phyloP scores from a whole-genome alignment of 2,888 invertebrate species.

The Cheilosia impressa region DNA sequence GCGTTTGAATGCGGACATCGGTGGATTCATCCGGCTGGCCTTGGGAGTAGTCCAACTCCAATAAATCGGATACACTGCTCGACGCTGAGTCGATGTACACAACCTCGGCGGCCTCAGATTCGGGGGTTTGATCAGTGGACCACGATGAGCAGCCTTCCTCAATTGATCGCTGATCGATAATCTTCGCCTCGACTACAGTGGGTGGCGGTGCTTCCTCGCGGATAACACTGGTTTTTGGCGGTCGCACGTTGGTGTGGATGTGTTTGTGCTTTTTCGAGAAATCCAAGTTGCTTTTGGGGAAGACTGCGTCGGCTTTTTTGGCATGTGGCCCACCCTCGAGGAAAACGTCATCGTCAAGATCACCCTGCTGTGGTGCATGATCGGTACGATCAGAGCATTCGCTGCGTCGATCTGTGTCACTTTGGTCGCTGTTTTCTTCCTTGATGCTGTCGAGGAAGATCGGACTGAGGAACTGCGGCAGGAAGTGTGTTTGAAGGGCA shows the following conservation, averaged over 20 bases:
- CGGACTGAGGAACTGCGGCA: slow-evolving; percentile 86
- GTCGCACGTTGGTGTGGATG: slow-evolving; percentile 52
- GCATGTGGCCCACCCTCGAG: slow-evolving; percentile 79
- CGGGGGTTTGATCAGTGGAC: slow-evolving; percentile 83
- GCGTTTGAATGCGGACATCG: slow-evolving; percentile 76
- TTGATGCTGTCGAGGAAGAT: slow-evolving; percentile 90
- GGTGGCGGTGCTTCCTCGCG: slow-evolving; percentile 83
- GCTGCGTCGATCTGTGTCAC: slow-evolving; percentile 85
- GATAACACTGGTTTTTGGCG: slow-evolving; percentile 78
- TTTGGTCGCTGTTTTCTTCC: slow-evolving; percentile 90
- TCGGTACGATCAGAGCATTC: slow-evolving; percentile 77
- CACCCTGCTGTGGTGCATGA: slow-evolving; percentile 69
- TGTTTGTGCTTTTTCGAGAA: slow-evolving; percentile 80
- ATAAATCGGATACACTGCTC: slow-evolving; percentile 86
- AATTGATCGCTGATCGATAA: slow-evolving; percentile 85
- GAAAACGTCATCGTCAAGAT: slow-evolving; percentile 83
- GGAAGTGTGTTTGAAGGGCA: slow-evolving; percentile 85
- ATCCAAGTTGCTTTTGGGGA: slow-evolving; percentile 83
- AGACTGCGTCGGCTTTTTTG: slow-evolving; percentile 82
- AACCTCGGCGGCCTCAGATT: slow-evolving; percentile 87
- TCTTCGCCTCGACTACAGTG: slow-evolving; percentile 86
- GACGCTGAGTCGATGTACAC: slow-evolving; percentile 89
- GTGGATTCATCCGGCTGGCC: slow-evolving; percentile 65
- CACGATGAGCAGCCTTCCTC: slow-evolving; percentile 86
- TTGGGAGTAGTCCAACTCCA: slow-evolving; percentile 85